Base-by-base conservation (phyloP, 2,888 invertebrate species). In the Parnassius orleans region DNA sequence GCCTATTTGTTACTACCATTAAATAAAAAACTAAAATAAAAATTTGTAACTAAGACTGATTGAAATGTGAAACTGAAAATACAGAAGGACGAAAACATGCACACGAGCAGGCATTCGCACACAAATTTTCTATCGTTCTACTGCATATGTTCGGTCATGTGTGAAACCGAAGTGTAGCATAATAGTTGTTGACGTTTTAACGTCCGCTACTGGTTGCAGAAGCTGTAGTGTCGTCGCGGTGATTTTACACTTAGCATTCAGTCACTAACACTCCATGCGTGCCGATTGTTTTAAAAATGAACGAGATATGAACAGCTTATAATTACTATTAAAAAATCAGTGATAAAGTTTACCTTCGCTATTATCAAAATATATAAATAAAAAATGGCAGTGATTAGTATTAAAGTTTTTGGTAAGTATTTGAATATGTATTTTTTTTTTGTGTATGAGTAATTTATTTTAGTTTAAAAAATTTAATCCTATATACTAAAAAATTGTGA, bases 391-490 rank as follows among this genome's bases (percentile, higher is more conserved):
- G 81, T 87, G 75, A 80, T 88, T 66, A 78, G 77, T 71, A 68
- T 87, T 54, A 88, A 88, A 71, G 68, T 81, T 72, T 81, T 88
- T 61, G 87, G 89, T 89, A 61, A 84, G 89, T 86, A 65, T 33
- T 33, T 33, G 33, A 7, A 63, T 64, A 48, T 66, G 64, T 50
- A 47, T 64, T 61, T 43, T 19, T 43, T 33, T 33, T 24, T 24
- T 24, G 5, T 7, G 24, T 24, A 5, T 24, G 7, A 24, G 5
- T 24, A 24, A 33, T 7, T 33, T 5, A 33, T 33, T 33, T 33
- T 33, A 33, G 33, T 33, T 1, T n/a, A n/a, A n/a, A 33, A 33
- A 33, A 5, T 7, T 33, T 33, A 33, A 33, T 7, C 33, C 33
- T 33, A 7, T 7, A 33, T 33, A 33, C 5, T 7, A 33, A 24